Percentiles rank a stretch among this genome's conserved stretches.
These are phyloP conservation scores for Epinotia nisella DNA, from an alignment of 2,888 invertebrate genomes.

Conservation along the genomic window DNA sequence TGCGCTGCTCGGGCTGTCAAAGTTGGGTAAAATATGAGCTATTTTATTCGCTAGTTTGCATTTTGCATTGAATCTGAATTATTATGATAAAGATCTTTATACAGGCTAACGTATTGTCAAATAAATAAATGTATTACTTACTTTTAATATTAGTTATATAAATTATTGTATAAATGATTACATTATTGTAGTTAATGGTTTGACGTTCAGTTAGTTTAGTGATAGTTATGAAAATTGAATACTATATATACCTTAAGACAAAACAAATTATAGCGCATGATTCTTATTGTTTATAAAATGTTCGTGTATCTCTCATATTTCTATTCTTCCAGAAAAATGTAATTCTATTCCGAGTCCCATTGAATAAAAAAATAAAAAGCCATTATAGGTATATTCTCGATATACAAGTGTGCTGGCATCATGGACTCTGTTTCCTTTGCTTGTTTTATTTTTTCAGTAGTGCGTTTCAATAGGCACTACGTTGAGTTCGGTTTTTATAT, in stretches of 20 bases:
- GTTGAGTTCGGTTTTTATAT: not conserved
- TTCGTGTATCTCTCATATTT: too few relatives aligned
- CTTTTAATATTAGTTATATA: too few relatives aligned
- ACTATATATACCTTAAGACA: not conserved
- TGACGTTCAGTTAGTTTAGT: not conserved
- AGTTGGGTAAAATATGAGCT: slow-evolving; percentile 45
- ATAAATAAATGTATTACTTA: too few relatives aligned
- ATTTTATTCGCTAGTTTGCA: slow-evolving; percentile 13
- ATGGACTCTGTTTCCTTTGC: not conserved
- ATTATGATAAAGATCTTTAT: slow-evolving; percentile 1
- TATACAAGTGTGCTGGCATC: not conserved
- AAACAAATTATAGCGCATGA: not conserved
- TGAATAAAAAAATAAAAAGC: not conserved
- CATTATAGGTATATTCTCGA: not conserved
- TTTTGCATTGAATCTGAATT: slow-evolving; percentile 8
- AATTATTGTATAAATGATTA: too few relatives aligned
- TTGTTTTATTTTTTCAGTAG: not conserved
- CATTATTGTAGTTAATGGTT: not conserved
- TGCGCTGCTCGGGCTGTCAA: slow-evolving; percentile 47
- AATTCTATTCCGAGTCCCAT: not conserved
- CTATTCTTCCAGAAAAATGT: not conserved
- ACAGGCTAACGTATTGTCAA: not conserved
- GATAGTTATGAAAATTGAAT: not conserved
- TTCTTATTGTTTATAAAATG: not conserved
- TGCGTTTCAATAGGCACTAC: not conserved